A percentile compares a stretch with the other conserved stretches of the same genome.
phyloP scores from a whole-genome alignment of 2,113 vertebrate genomes.

The Ancistrus triradiatus region DNA sequence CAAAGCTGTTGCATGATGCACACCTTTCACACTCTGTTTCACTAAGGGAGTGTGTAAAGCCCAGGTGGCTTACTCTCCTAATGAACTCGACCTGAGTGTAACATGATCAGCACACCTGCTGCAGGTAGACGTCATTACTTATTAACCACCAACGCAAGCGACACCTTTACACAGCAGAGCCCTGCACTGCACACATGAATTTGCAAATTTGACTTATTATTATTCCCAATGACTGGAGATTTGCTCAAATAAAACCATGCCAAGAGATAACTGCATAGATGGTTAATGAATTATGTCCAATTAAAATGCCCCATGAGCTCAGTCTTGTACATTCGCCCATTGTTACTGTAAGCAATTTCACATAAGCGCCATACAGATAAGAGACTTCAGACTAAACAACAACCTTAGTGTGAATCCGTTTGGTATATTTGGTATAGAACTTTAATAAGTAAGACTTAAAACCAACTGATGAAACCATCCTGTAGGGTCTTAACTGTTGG shows the following conservation, averaged over 20 bases:
- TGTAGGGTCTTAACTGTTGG: slow-evolving; percentile 11
- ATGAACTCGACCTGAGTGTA: slow-evolving; percentile 61
- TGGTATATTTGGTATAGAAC: too few relatives aligned
- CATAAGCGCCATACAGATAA: not conserved
- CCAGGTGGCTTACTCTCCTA: slow-evolving; percentile 67
- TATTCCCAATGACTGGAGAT: slow-evolving; percentile 42
- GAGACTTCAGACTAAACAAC: not conserved
- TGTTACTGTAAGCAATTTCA: too few relatives aligned
- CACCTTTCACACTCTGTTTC: too few relatives aligned
- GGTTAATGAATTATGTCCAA: too few relatives aligned
- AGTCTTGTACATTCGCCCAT: too few relatives aligned
- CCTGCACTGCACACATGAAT: slow-evolving; percentile 42
- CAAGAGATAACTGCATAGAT: too few relatives aligned
- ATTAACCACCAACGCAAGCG: slow-evolving; percentile 60
- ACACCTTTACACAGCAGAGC: slow-evolving; percentile 36
- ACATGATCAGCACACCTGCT: slow-evolving; percentile 67
- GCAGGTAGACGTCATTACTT: slow-evolving; percentile 59
- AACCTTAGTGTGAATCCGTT: not conserved
- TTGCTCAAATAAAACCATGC: not conserved
- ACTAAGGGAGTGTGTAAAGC: too few relatives aligned
- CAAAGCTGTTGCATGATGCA: not conserved
- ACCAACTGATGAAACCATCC: too few relatives aligned
- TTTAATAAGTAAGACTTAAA: too few relatives aligned
- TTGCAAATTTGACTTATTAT: slow-evolving; percentile 61
- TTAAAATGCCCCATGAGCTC: too few relatives aligned